phyloP scores from a whole-genome alignment of 2,888 invertebrate genomes.

The Camptogramma bilineatum region DNA sequence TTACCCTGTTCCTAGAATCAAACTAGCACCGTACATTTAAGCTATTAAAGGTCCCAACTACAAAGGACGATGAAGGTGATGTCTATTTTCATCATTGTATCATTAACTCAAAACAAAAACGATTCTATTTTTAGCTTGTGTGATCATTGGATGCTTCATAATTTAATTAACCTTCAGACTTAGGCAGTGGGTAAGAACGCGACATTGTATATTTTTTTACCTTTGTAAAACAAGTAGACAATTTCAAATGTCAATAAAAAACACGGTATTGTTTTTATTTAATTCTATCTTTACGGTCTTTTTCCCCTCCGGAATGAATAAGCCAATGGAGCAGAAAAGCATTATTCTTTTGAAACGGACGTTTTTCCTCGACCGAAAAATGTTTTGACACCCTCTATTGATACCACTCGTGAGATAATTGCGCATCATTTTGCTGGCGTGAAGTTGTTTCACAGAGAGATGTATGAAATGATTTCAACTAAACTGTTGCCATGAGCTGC shows the following conservation, averaged over 20 bases:
- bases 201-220: constrained; percentile 7
- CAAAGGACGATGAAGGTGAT: background rate
- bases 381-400: constrained; percentile 55
- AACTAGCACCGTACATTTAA: too few species aligned
- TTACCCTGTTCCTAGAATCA: too few species aligned
- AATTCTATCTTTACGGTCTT: constrained; percentile 46
- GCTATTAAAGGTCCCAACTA: too few species aligned
- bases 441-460: background rate
- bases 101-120: constrained; percentile 3
- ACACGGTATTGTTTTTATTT: constrained; percentile 39
- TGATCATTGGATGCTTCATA: constrained; percentile 31
- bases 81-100: background rate
- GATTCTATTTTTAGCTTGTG: constrained; percentile 26
- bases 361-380: constrained; percentile 57
- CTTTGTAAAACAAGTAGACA: constrained; percentile 11
- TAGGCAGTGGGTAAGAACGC: constrained; percentile 13
- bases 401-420: constrained; percentile 31
- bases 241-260: constrained; percentile 30
- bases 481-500: background rate
- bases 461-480: background rate
- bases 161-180: constrained; percentile 27
- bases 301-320: constrained; percentile 56
- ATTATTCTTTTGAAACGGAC: constrained; percentile 67
- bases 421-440: constrained; percentile 13
- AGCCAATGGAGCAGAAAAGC: constrained; percentile 67